Percentiles rank a stretch among this genome's conserved stretches.
Evolutionary conservation across 2,797 vertebrate species (phyloP).

Genomic region (Allobates femoralis): DNA sequence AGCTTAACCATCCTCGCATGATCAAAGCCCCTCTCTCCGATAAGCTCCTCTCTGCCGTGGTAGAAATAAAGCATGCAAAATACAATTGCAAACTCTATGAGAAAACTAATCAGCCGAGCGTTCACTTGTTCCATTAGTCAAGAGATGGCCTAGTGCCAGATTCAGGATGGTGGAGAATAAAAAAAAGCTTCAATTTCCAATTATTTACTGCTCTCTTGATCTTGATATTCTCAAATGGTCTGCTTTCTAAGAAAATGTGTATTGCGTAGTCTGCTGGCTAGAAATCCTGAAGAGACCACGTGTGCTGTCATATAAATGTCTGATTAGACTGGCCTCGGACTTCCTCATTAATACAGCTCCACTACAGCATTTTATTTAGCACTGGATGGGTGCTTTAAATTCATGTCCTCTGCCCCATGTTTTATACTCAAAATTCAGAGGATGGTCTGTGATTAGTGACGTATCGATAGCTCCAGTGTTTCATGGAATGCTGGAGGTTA

Average conservation of each 20-base stretch:
- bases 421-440: too few relatives aligned
- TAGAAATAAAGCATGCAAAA: conserved; percentile 50
- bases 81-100: conserved; percentile 32
- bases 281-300: conserved; percentile 6
- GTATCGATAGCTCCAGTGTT: too few relatives aligned
- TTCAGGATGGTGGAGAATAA: neutral
- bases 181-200: conserved; percentile 24
- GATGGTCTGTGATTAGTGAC: too few relatives aligned
- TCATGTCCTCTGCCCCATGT: too few relatives aligned
- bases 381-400: too few relatives aligned
- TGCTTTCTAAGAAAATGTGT: conserved; percentile 49
- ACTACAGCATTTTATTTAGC: too few relatives aligned
- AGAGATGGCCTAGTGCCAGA: conserved; percentile 17
- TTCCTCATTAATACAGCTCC: conserved; percentile 30
- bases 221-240: conserved; percentile 35
- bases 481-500: too few relatives aligned
- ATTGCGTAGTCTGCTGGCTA: conserved; percentile 2
- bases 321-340: conserved; percentile 1
- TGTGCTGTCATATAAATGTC: conserved; percentile 11
- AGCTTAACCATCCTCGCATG: conserved; percentile 47
- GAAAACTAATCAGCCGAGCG: conserved; percentile 44
- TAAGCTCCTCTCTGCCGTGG: conserved; percentile 29
- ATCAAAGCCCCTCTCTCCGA: conserved; percentile 46
- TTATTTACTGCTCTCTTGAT: conserved; percentile 44
- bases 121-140: conserved; percentile 51